Conservation (phyloP, 2,888 invertebrate genomes). For the Brachyopa scutellaris region DNA sequence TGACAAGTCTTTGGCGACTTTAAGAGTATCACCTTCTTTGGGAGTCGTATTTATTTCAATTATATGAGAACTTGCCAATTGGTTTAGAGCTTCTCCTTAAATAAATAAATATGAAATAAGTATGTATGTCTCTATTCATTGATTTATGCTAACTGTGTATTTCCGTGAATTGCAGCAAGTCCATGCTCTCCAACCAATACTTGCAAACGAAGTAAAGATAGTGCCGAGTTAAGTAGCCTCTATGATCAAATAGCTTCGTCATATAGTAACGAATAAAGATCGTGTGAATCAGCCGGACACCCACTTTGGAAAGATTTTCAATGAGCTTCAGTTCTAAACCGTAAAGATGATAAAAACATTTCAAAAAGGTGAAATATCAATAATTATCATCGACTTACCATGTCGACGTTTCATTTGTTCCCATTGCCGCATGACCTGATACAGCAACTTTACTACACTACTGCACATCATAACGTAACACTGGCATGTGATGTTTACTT, state of each 20-base stretch:
- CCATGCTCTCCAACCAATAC: conserved; percentile 77
- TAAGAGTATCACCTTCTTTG: conserved; percentile 2
- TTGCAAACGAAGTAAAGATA: conserved; percentile 77
- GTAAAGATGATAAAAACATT: too few species aligned
- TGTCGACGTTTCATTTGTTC: conserved; percentile 66
- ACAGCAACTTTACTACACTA: conserved; percentile 78
- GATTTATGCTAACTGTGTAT: conserved; percentile 75
- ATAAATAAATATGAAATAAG: not conserved
- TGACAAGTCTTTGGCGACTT: conserved; percentile 41
- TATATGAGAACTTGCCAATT: conserved; percentile 77
- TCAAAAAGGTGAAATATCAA: not conserved
- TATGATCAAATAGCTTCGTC: conserved; percentile 78
- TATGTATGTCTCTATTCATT: not conserved
- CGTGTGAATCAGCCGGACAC: conserved; percentile 77
- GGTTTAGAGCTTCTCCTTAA: conserved; percentile 77
- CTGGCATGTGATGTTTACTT: conserved; percentile 74
- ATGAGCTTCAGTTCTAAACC: conserved; percentile 76
- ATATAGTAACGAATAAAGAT: conserved; percentile 79
- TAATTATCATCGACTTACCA: conserved; percentile 67
- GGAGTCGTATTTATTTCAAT: conserved; percentile 44
- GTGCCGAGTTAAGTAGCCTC: conserved; percentile 79
- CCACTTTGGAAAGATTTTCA: conserved; percentile 77
- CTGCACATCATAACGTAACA: conserved; percentile 79
- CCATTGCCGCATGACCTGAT: conserved; percentile 79
- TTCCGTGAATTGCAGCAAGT: conserved; percentile 75